These are phyloP conservation scores for Cylloceria caligata DNA, from an alignment of 2,888 invertebrate genomes.

Conservation along the genomic window DNA sequence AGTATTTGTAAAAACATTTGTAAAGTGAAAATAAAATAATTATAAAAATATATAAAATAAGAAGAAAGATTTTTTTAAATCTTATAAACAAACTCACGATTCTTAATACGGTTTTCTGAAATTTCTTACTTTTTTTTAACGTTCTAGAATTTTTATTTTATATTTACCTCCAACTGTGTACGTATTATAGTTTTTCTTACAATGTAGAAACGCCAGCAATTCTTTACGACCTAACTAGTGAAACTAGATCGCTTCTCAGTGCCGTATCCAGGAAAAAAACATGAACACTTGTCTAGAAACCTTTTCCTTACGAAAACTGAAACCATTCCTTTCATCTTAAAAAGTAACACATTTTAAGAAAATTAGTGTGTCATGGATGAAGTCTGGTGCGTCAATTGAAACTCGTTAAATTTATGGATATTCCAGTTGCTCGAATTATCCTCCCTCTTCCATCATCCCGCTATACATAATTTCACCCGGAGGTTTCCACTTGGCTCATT, in stretches of 20 bases:
- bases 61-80: neutral
- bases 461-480: conserved; percentile 50
- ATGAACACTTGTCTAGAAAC: neutral
- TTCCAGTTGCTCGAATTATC: conserved; percentile 55
- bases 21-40: neutral
- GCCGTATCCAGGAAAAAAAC: neutral
- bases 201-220: conserved; percentile 7
- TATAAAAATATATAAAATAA: too few species aligned
- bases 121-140: neutral
- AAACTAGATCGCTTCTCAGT: conserved; percentile 4
- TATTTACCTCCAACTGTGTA: neutral
- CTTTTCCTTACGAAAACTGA: conserved; percentile 10
- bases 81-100: neutral
- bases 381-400: conserved; percentile 31
- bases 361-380: conserved; percentile 19
- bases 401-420: conserved; percentile 59
- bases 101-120: neutral
- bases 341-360: conserved; percentile 61
- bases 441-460: conserved; percentile 36
- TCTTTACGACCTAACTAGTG: neutral
- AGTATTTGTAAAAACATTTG: neutral
- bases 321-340: conserved; percentile 57
- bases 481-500: conserved; percentile 51
- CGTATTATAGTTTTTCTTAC: neutral
- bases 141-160: neutral